Evolutionary conservation across 1,140 invertebrate genomes (phyloP).

Genomic region (Ooceraea biroi): DNA sequence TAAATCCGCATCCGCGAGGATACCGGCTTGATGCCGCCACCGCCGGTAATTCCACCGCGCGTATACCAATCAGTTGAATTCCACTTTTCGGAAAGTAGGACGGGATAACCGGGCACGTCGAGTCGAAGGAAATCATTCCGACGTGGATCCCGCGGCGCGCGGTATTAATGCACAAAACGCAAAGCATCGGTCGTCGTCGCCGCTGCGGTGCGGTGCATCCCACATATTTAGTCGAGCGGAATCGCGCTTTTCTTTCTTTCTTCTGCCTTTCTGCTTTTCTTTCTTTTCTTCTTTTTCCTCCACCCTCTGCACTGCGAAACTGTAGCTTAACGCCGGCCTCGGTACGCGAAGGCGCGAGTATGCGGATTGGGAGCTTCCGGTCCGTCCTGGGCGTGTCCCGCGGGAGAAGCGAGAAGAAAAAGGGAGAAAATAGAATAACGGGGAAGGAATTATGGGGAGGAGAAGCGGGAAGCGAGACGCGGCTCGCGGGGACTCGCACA

Average conservation of each 20-base stretch:
- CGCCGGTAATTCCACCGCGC: constrained; percentile 41
- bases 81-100: constrained; percentile 14
- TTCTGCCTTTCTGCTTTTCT: background rate
- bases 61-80: constrained; percentile 28
- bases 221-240: constrained; percentile 56
- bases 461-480: background rate
- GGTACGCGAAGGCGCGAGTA: constrained; percentile 26
- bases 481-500: constrained; percentile 50
- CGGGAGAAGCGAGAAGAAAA: background rate
- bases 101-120: constrained; percentile 4
- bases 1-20: constrained; percentile 36
- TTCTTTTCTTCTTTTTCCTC: background rate
- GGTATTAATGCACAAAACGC: constrained; percentile 53
- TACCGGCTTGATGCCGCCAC: background rate
- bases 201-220: background rate
- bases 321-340: constrained; percentile 51
- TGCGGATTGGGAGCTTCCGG: constrained; percentile 54
- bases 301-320: constrained; percentile 48
- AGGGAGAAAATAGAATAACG: background rate
- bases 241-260: constrained; percentile 25
- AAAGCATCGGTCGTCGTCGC: constrained; percentile 12
- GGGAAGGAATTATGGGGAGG: constrained; percentile 10
- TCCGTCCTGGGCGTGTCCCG: constrained; percentile 27
- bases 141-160: constrained; percentile 8
- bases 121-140: constrained; percentile 24